Evolutionary conservation across 2,888 invertebrate genomes (phyloP).

Genomic region (Pterostichus niger): DNA sequence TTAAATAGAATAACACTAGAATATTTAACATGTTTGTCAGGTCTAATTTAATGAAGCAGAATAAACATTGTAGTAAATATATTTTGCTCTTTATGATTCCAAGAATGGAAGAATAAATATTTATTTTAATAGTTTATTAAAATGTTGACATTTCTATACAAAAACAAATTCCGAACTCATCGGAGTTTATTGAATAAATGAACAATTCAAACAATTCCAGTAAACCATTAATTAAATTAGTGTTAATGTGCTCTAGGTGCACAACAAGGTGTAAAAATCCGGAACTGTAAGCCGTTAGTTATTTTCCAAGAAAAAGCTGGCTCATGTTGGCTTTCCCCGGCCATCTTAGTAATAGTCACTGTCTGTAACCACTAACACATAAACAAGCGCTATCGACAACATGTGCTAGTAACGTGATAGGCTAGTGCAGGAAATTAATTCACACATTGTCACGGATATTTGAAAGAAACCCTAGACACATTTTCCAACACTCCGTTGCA

Average conservation of each 20-base stretch:
- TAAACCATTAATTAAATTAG: conserved; percentile 9
- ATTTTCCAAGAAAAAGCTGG: conserved; percentile 40
- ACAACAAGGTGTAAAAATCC: conserved; percentile 36
- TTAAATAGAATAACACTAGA: too few species aligned
- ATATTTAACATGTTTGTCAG: too few species aligned
- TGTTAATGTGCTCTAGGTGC: too few species aligned
- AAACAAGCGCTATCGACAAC: neutral
- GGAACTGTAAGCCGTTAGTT: conserved; percentile 25
- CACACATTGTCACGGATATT: conserved; percentile 40
- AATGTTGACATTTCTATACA: too few species aligned
- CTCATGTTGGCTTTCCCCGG: conserved; percentile 19
- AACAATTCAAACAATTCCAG: neutral
- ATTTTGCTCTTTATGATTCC: too few species aligned
- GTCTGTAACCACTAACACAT: neutral
- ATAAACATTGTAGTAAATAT: too few species aligned
- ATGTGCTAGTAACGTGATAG: conserved; percentile 35
- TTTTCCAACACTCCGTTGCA: conserved; percentile 4
- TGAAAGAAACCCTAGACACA: conserved; percentile 41
- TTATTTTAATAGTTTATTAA: too few species aligned
- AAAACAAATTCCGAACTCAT: too few species aligned
- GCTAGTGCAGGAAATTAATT: conserved; percentile 36
- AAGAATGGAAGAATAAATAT: too few species aligned
- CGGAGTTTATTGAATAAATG: too few species aligned
- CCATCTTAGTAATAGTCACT: neutral
- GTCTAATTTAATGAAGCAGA: too few species aligned